Base-by-base conservation (phyloP, 2,797 vertebrate species). In the Ctenosaura bakeri region DNA sequence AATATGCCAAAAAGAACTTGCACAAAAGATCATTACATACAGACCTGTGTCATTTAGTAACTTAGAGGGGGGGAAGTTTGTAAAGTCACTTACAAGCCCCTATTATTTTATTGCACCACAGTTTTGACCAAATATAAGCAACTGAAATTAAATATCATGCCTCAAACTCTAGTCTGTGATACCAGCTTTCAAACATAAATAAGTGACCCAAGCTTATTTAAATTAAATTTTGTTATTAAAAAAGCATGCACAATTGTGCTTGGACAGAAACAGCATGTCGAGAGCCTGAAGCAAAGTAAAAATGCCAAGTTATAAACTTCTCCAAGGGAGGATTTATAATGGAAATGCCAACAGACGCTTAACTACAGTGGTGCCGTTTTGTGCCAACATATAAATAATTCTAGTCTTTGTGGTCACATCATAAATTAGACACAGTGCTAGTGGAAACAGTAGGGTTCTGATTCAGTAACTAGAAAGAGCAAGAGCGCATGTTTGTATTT, bases 381-480 rank as follows among this genome's bases (percentile, higher is more conserved):
- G 92, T 97, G 95, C 97, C 96, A 97, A 97, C 92, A 95, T 85
- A 96, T 93, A 97, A 97, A 96, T 97, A 96, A 96, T 95, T 97
- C 94, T 96, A 96, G 93, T 91, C 96, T 97, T 96, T 96, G 96
- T 91, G 95, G 95, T 96, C 94, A 87, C 94, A 94, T 16, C 74
- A 96, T 96, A 97, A 97, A 97, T 97, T 97, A 97, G 96, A 97
- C 95, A 96, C 93, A 97, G 95, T 91, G 91, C 94, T 93, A 95
- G 89, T 94, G 92, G 96, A 95, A 97, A 97, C 95, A 97, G 94
- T 95, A 95, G 93, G 89, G 94, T 96, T 93, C 94, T 95, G 94
- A 95, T 96, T 96, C 94, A 95, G 92, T 96, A 93, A 96, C 94
- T 90, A 96, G 91, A 95, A 96, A 69, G 69, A 94, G 94, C 94